These are phyloP conservation scores for Suncus etruscus DNA, from an alignment of 2,113 vertebrate species.

Conservation along the genomic window DNA sequence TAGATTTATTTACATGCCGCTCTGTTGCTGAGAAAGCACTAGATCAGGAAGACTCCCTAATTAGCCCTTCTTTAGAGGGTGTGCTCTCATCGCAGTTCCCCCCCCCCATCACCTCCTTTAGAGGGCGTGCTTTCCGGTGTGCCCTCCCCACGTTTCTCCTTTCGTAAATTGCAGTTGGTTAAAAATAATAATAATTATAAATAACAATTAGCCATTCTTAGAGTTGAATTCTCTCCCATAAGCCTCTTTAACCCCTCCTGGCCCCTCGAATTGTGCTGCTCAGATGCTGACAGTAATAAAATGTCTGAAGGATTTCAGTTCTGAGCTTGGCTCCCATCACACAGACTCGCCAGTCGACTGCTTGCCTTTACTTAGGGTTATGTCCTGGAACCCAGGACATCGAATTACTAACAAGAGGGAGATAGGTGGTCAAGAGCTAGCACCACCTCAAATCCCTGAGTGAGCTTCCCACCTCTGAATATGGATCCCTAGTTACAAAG, in stretches of 20 bases:
- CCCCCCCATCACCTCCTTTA: too few relatives aligned
- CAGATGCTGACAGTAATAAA: constrained; percentile 57
- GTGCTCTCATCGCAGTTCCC: constrained; percentile 26
- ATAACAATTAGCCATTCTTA: constrained; percentile 60
- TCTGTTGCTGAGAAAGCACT: constrained; percentile 91
- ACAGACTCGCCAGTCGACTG: not conserved
- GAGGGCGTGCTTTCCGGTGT: constrained; percentile 52
- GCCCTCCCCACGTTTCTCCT: constrained; percentile 70
- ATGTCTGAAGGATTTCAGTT: not conserved
- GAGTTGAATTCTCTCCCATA: constrained; percentile 18
- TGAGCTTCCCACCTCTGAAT: too few relatives aligned
- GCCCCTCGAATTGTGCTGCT: constrained; percentile 7
- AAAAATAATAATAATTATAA: constrained; percentile 71
- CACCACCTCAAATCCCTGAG: too few relatives aligned
- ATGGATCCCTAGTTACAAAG: too few relatives aligned
- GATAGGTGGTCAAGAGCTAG: too few relatives aligned
- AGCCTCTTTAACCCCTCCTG: not conserved
- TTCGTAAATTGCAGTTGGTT: constrained; percentile 77
- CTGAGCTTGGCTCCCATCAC: not conserved
- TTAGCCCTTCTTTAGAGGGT: constrained; percentile 93
- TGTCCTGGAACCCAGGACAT: too few relatives aligned
- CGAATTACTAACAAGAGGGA: too few relatives aligned
- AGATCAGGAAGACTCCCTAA: constrained; percentile 91
- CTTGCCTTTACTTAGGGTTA: too few relatives aligned
- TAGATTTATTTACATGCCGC: constrained; percentile 94